Base-by-base conservation (phyloP, 2,113 vertebrate species). In the Austrofundulus limnaeus region DNA sequence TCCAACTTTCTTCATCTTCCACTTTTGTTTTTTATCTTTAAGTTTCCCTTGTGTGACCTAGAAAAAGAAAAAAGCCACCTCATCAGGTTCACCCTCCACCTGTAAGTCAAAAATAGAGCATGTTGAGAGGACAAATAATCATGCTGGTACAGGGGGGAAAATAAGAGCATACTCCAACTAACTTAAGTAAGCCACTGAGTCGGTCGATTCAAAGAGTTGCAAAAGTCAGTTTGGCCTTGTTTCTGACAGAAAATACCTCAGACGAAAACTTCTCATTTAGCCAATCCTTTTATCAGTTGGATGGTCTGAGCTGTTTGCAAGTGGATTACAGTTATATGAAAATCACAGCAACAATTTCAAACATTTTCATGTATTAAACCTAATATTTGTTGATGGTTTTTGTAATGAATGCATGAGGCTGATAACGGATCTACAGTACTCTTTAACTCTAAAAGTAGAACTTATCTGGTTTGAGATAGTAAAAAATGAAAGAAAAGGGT, bases 61-160 rank as follows among this genome's bases (percentile, higher is more conserved):
- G 80, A 87, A 83, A 83, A 25, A 74, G 46, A 85, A 85, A n/a
- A 84, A 75, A 60, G 77, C 74, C 68, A 75, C 70, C 75, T 85
- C 85, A 77, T 85, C 82, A 85, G 63, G 72, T 82, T 76, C 69
- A 63, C 68, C 63, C 77, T 82, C 77, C 80, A 85, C 80, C 80
- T 85, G 75, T 72, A 81, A 79, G 77, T 79, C 75, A 75, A 62
- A 83, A 85, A 81, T 81, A 81, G 82, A 73, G 59, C 72, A 50
- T 21, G 57, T 70, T 72, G 51, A 80, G 54, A 75, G 77, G 65
- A 80, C 53, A 70, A 82, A 77, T 79, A 48, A 37, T 73, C 50
- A 2, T 50, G n/a, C 48, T 38, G 19, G 46, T 66, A 49, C 47
- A 47, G 11, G 41, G 38, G 37, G 38, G 41, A 37, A 56, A 60